phyloP scores from a whole-genome alignment of 2,888 invertebrate genomes.

The Cryptocheilus praepositus region DNA sequence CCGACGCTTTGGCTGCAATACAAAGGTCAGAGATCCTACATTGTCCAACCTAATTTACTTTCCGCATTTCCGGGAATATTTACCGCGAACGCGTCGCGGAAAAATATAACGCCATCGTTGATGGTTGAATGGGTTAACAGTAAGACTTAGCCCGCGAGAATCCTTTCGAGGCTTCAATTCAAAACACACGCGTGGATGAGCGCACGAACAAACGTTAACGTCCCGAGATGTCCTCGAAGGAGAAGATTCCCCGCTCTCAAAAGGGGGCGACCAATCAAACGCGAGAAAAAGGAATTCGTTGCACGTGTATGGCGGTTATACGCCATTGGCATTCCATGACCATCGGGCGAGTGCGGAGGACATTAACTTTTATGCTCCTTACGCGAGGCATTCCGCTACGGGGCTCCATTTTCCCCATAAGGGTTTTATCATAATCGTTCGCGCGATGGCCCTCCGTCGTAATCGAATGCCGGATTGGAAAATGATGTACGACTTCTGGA shows the following conservation, averaged over 20 bases:
- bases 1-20: no score
- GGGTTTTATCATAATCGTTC: conserved; percentile 49
- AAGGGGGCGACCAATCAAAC: conserved; percentile 10
- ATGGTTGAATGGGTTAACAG: no score
- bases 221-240: background rate
- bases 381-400: conserved; percentile 9
- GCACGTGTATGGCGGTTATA: conserved; percentile 28
- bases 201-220: conserved; percentile 2
- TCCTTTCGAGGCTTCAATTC: background rate
- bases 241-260: background rate
- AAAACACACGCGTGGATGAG: no score
- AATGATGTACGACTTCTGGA: conserved; percentile 37
- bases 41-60: no score
- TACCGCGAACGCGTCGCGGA: no score
- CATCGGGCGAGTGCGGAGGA: conserved; percentile 24
- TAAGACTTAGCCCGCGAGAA: background rate
- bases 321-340: conserved; percentile 30
- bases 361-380: conserved; percentile 46
- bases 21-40: no score
- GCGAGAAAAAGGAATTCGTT: conserved; percentile 12
- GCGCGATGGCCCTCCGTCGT: conserved; percentile 34
- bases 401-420: conserved; percentile 22
- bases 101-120: no score
- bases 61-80: no score
- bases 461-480: conserved; percentile 49